These are phyloP conservation scores for Penaeus japonicus DNA, from an alignment of 1,140 invertebrate genomes.

Conservation along the genomic window DNA sequence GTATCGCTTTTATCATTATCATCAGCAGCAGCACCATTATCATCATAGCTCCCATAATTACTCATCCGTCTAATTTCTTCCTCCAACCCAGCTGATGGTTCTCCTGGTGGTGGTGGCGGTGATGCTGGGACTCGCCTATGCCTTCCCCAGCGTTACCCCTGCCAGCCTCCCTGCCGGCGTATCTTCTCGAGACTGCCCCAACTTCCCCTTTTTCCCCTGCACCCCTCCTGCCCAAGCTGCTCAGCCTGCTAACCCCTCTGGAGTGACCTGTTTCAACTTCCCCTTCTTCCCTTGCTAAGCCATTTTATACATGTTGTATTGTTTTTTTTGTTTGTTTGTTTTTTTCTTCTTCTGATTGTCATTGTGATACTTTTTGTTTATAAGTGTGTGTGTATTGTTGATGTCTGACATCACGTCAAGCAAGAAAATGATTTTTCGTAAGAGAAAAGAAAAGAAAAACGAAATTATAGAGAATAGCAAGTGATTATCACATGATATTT, in stretches of 20 bases:
- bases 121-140: not conserved
- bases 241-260: conserved; percentile 39
- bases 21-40: not conserved
- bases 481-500: too few relatives aligned
- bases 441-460: too few relatives aligned
- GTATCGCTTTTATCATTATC: not conserved
- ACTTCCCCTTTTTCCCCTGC: conserved; percentile 29
- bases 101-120: not conserved
- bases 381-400: too few relatives aligned
- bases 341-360: too few relatives aligned
- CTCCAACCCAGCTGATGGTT: not conserved
- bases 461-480: too few relatives aligned
- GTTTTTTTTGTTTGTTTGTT: too few relatives aligned
- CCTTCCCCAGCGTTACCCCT: not conserved
- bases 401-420: too few relatives aligned
- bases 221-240: not conserved
- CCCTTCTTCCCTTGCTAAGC: conserved; percentile 33
- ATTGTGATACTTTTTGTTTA: too few relatives aligned
- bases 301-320: too few relatives aligned
- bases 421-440: too few relatives aligned
- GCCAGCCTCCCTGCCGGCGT: conserved; percentile 23
- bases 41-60: not conserved
- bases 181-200: conserved; percentile 21
- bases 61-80: not conserved
- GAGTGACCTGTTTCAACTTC: conserved; percentile 35